Evolutionary conservation across 2,797 vertebrate genomes (phyloP).

Genomic region (Pteropus rufus): DNA sequence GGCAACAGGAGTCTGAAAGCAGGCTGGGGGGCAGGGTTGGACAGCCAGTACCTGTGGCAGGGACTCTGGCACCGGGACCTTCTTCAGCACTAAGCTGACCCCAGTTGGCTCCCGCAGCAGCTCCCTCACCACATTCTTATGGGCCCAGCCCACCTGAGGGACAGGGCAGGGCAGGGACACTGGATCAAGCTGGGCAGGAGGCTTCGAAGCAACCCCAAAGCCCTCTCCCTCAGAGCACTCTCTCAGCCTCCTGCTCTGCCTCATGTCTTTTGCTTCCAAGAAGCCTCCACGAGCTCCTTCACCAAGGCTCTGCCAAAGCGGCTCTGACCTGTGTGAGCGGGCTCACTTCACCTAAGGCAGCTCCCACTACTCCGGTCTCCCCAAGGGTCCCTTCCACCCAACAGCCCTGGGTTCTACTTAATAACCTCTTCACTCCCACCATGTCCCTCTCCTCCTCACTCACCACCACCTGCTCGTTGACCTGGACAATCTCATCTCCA

Average conservation of each 20-base stretch:
- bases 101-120: slow-evolving; percentile 85
- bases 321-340: not conserved
- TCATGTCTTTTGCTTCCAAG: not conserved
- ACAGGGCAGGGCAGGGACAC: not conserved
- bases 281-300: not conserved
- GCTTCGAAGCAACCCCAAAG: not conserved
- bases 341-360: not conserved
- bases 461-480: slow-evolving; percentile 96
- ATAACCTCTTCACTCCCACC: not conserved
- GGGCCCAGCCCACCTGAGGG: slow-evolving; percentile 94
- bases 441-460: slow-evolving; percentile 71
- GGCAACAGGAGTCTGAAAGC: not conserved
- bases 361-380: not conserved
- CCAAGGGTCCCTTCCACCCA: not conserved
- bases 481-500: slow-evolving; percentile 95
- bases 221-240: not conserved
- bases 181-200: not conserved
- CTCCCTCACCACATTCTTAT: slow-evolving; percentile 87
- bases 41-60: slow-evolving; percentile 44
- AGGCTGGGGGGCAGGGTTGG: not conserved
- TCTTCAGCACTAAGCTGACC: slow-evolving; percentile 91
- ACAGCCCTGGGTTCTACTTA: not conserved
- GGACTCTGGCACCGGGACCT: slow-evolving; percentile 79
- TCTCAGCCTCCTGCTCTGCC: not conserved
- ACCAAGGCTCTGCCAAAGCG: not conserved